These are phyloP conservation scores for Trididemnum clinides DNA, from an alignment of 23 tunicate genomes.

Conservation along the genomic window DNA sequence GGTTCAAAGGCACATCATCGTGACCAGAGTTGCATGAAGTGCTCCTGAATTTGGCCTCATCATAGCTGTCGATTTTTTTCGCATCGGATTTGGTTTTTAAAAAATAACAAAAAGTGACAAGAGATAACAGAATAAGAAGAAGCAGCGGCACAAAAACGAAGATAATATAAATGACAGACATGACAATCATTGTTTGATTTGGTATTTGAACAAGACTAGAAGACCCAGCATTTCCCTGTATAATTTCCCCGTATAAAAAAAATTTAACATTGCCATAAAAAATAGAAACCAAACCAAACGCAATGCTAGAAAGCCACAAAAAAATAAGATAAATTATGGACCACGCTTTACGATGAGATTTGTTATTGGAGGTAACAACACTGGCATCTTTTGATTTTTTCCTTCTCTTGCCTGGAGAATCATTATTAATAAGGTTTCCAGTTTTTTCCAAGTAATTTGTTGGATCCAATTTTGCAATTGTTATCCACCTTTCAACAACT, in stretches of 20 bases:
- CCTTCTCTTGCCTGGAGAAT: neutral
- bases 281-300: constrained; percentile 14
- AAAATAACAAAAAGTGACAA: neutral
- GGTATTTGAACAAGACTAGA: constrained; percentile 6
- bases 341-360: neutral
- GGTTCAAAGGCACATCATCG: neutral
- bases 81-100: neutral
- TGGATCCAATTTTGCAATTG: constrained; percentile 29
- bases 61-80: constrained; percentile 19
- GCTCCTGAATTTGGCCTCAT: constrained; percentile 17
- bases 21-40: neutral
- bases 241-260: constrained; percentile 31
- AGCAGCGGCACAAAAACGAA: constrained; percentile 24
- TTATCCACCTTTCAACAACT: constrained; percentile 43
- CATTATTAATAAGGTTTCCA: neutral
- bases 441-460: constrained; percentile 5
- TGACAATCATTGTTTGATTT: neutral
- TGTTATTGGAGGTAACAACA: neutral
- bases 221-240: neutral
- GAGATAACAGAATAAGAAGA: neutral
- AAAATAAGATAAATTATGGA: neutral
- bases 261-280: constrained; percentile 28
- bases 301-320: constrained; percentile 15
- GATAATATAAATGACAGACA: constrained; percentile 10
- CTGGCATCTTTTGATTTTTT: neutral